These are phyloP conservation scores for Halcyon leucocephala DNA, from an alignment of 2,797 vertebrate genomes.

Conservation along the genomic window DNA sequence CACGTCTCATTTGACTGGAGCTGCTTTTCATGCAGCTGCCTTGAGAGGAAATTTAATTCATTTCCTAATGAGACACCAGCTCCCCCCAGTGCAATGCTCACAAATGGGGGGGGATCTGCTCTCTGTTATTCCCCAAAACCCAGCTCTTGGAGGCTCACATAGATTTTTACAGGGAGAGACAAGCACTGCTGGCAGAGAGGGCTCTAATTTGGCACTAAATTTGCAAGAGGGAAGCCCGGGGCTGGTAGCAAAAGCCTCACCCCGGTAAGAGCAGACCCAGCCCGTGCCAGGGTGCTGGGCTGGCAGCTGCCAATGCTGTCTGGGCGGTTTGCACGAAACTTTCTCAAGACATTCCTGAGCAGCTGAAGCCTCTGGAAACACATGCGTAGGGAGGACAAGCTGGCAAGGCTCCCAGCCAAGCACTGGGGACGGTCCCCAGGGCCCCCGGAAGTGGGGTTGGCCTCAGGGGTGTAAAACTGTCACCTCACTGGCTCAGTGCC, in stretches of 20 bases:
- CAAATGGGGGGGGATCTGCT: background rate
- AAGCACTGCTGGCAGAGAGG: background rate
- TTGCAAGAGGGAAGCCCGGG: background rate
- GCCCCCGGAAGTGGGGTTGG: background rate
- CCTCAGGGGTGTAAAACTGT: background rate
- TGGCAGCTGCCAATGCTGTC: background rate
- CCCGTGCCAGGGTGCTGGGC: background rate
- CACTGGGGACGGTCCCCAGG: background rate
- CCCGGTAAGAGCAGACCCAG: background rate
- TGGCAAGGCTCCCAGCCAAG: fast-evolving
- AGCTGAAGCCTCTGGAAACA: background rate
- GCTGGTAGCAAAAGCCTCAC: background rate
- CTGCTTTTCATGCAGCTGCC: conserved; percentile 69
- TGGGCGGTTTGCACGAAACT: background rate
- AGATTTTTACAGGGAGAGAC: background rate
- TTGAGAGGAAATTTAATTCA: conserved; percentile 56
- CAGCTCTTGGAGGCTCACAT: background rate
- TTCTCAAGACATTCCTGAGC: background rate
- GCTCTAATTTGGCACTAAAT: background rate
- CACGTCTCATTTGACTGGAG: conserved; percentile 64
- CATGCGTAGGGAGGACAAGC: fast-evolving
- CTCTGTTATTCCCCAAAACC: background rate
- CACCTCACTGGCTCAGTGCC: fast-evolving
- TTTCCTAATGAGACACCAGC: conserved; percentile 40
- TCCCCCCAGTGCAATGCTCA: background rate